Conservation (phyloP, 2,797 vertebrate genomes). For the Squalus acanthias region DNA sequence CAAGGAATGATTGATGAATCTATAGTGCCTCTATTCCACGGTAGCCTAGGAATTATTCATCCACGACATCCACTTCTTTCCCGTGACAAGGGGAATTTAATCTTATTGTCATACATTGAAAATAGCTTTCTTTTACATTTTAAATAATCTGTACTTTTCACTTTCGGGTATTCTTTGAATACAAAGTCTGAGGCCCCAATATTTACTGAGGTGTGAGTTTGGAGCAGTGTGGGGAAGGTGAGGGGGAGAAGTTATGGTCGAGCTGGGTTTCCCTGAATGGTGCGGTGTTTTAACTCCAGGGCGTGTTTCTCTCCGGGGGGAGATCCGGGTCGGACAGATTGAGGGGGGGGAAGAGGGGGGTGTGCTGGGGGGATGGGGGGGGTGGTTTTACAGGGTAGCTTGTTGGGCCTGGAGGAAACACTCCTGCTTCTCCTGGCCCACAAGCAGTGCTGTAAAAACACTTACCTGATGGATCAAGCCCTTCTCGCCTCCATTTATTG, state of each 20-base stretch:
- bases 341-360: background rate
- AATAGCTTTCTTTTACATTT: background rate
- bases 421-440: background rate
- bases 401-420: background rate
- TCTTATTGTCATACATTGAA: background rate
- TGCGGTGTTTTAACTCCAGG: background rate
- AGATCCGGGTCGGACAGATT: background rate
- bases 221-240: background rate
- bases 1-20: background rate
- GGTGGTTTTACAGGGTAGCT: background rate
- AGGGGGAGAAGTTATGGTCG: background rate
- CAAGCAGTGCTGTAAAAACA: background rate
- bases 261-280: background rate
- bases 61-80: background rate
- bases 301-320: background rate
- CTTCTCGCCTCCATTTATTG: background rate
- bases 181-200: background rate
- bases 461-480: background rate
- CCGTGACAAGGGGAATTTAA: background rate
- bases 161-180: background rate
- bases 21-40: background rate
- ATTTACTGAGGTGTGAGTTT: background rate
- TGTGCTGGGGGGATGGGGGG: no score
- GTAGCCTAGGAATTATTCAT: background rate
- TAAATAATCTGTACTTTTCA: background rate